phyloP scores from a whole-genome alignment of 2,797 vertebrate genomes.

The Phyllotis vaccarum region DNA sequence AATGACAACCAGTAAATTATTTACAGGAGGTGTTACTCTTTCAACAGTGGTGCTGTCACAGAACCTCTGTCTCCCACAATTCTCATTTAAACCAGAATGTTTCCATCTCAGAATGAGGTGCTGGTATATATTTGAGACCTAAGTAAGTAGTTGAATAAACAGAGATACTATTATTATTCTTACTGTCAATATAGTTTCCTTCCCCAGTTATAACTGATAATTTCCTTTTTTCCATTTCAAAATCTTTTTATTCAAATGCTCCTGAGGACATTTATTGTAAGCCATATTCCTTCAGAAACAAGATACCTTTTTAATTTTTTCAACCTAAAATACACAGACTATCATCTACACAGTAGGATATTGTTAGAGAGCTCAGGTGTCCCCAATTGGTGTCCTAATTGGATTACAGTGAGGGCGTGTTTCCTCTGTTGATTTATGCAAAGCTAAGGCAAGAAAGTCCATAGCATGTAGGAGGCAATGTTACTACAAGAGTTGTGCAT shows the following conservation, averaged over 20 bases:
- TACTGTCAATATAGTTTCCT: conserved; percentile 43
- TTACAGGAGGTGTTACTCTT: background rate
- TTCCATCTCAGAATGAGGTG: conserved; percentile 21
- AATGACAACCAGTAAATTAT: background rate
- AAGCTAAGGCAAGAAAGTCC: background rate
- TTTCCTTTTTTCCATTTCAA: conserved; percentile 45
- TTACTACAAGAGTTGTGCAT: background rate
- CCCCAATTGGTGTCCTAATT: background rate
- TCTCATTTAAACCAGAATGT: background rate
- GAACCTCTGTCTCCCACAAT: background rate
- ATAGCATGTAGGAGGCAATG: background rate
- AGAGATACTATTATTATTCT: conserved; percentile 29
- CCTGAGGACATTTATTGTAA: background rate
- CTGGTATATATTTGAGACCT: background rate
- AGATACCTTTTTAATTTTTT: conserved; percentile 52
- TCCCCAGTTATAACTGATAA: conserved; percentile 16
- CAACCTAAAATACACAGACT: background rate
- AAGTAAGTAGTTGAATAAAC: background rate
- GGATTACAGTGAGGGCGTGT: background rate
- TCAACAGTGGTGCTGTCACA: background rate
- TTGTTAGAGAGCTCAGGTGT: background rate
- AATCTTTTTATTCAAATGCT: background rate
- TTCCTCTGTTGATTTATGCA: background rate
- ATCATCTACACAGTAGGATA: background rate
- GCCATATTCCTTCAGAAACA: conserved; percentile 14